Evolutionary conservation across 2,797 vertebrate genomes (phyloP).

Genomic region (Todus mexicanus): DNA sequence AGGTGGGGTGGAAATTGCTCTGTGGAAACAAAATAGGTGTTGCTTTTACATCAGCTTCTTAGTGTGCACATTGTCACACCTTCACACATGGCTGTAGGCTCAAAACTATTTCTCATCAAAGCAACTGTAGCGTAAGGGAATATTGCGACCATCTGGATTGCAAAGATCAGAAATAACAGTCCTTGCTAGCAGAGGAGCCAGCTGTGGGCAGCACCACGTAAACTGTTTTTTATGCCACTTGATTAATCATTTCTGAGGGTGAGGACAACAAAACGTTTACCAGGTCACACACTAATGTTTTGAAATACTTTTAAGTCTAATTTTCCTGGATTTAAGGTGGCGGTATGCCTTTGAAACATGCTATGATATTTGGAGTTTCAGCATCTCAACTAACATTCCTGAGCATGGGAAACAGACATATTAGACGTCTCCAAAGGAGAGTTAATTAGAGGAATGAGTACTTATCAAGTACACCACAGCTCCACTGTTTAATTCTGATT

Average conservation of each 20-base stretch:
- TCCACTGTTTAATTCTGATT: constrained; percentile 52
- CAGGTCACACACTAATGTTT: neutral
- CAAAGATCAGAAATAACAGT: constrained; percentile 9
- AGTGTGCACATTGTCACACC: constrained; percentile 13
- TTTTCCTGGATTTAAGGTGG: neutral
- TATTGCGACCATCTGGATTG: constrained; percentile 13
- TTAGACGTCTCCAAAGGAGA: neutral
- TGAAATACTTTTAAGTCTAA: neutral
- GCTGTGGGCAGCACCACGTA: neutral
- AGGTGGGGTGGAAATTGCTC: neutral
- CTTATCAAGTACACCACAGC: neutral
- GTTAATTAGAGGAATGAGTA: constrained; percentile 3
- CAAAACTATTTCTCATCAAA: constrained; percentile 61
- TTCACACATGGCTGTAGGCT: constrained; percentile 32
- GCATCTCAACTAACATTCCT: neutral
- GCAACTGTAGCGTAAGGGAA: constrained; percentile 22
- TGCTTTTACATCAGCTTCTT: constrained; percentile 49
- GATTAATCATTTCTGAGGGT: neutral
- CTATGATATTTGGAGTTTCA: neutral
- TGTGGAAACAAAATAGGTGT: constrained; percentile 32
- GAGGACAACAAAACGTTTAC: neutral
- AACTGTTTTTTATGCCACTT: constrained; percentile 1
- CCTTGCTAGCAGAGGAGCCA: neutral
- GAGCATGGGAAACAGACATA: neutral
- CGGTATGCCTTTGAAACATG: neutral